Evolutionary conservation across 2,113 vertebrate species (phyloP).

Genomic region (Bambusicola thoracicus): DNA sequence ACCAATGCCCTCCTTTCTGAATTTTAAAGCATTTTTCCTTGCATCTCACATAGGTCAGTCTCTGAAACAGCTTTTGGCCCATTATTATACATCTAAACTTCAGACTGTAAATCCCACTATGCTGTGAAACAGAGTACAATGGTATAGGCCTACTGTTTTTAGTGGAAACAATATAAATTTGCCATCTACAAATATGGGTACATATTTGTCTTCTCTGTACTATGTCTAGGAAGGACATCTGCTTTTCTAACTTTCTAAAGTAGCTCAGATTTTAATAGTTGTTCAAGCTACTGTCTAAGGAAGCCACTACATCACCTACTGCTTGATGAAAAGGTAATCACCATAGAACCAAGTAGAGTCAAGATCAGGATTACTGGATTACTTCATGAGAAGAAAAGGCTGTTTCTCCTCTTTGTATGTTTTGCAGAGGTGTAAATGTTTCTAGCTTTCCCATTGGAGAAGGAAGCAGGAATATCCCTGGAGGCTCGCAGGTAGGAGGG

Average conservation of each 20-base stretch:
- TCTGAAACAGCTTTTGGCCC: neutral
- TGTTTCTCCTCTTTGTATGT: neutral
- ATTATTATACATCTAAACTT: neutral
- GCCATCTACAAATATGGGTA: fast-evolving
- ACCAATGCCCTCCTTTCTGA: neutral
- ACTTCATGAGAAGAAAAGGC: neutral
- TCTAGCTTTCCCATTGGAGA: fast-evolving
- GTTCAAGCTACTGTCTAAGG: neutral
- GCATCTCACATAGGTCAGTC: neutral
- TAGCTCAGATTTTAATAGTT: neutral
- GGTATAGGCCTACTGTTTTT: neutral
- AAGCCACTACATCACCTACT: neutral
- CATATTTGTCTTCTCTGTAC: neutral
- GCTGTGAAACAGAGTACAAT: neutral
- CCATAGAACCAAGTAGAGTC: neutral
- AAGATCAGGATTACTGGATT: neutral
- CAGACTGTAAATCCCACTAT: fast-evolving
- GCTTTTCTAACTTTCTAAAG: neutral
- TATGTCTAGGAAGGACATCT: neutral
- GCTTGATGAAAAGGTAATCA: neutral
- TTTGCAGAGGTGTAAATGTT: neutral
- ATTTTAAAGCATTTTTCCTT: neutral
- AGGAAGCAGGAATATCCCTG: neutral
- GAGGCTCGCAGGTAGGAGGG: neutral
- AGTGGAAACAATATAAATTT: neutral